A percentile compares a stretch with the other conserved stretches of the same genome.
phyloP scores from a whole-genome alignment of 2,113 vertebrate species.

The Sinocyclocheilus maitianheensis region DNA sequence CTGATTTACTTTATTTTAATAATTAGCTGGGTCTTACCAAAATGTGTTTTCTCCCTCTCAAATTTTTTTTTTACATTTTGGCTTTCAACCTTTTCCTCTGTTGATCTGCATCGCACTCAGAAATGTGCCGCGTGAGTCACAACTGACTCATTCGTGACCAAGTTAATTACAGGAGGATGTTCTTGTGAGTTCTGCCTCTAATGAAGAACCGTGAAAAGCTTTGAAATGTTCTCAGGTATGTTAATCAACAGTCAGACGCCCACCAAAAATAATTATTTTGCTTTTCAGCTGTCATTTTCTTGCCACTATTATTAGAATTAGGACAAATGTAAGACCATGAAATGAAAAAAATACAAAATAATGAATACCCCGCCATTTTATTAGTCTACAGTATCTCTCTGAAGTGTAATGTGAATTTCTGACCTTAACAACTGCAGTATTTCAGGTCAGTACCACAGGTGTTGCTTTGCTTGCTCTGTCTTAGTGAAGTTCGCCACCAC shows the following conservation, averaged over 20 bases:
- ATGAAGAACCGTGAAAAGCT: constrained; percentile 8
- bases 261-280: neutral
- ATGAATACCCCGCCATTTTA: neutral
- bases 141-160: constrained; percentile 30
- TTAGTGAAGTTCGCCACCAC: neutral
- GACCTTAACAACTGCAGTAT: neutral
- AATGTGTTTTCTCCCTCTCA: neutral
- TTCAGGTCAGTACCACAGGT: neutral
- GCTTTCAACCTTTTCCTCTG: neutral
- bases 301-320: neutral
- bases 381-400: no score
- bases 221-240: constrained; percentile 29
- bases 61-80: neutral
- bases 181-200: constrained; percentile 11
- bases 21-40: neutral
- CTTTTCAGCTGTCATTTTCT: neutral
- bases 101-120: neutral
- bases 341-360: neutral
- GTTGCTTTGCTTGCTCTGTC: neutral
- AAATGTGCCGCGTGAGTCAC: constrained; percentile 38
- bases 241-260: constrained; percentile 4
- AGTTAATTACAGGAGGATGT: constrained; percentile 48
- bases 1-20: neutral
- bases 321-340: neutral
- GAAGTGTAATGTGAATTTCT: neutral